phyloP scores from a whole-genome alignment of 1,140 invertebrate genomes.

The Ooceraea biroi region DNA sequence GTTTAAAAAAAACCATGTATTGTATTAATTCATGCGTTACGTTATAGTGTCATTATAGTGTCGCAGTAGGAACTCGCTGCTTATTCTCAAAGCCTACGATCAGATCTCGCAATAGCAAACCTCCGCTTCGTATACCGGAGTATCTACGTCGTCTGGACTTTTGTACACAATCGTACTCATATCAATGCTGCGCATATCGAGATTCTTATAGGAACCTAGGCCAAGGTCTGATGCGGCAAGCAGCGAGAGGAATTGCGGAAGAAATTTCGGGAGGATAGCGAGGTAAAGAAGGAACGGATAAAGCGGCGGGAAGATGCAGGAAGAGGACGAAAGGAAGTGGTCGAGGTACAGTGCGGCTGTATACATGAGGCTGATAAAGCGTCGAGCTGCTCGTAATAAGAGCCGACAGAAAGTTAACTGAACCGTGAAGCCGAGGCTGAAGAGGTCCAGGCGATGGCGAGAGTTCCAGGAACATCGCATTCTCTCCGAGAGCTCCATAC shows the following conservation, averaged over 20 bases:
- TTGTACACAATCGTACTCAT: no score
- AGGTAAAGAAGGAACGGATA: not conserved
- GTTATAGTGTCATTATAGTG: no score
- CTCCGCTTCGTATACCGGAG: not conserved
- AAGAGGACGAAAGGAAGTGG: constrained; percentile 57
- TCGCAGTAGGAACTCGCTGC: no score
- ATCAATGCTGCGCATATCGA: constrained; percentile 3
- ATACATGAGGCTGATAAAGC: constrained; percentile 72
- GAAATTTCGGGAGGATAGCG: constrained; percentile 48
- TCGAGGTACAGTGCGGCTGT: constrained; percentile 56
- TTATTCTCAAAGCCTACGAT: no score
- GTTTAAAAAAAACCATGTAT: no score
- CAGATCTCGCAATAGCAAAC: no score
- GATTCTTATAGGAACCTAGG: not conserved
- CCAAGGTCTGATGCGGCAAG: constrained; percentile 6
- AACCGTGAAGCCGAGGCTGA: constrained; percentile 76
- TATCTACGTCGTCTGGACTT: not conserved
- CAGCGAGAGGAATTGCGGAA: not conserved
- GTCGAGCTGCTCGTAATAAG: constrained; percentile 77
- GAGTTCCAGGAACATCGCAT: constrained; percentile 78
- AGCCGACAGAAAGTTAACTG: constrained; percentile 82
- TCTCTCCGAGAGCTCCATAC: constrained; percentile 70
- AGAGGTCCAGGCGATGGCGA: constrained; percentile 57
- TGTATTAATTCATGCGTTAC: no score
- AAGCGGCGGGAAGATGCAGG: constrained; percentile 2